These are phyloP conservation scores for Diplodus sargus DNA, from an alignment of 2,797 vertebrate genomes.

Conservation along the genomic window DNA sequence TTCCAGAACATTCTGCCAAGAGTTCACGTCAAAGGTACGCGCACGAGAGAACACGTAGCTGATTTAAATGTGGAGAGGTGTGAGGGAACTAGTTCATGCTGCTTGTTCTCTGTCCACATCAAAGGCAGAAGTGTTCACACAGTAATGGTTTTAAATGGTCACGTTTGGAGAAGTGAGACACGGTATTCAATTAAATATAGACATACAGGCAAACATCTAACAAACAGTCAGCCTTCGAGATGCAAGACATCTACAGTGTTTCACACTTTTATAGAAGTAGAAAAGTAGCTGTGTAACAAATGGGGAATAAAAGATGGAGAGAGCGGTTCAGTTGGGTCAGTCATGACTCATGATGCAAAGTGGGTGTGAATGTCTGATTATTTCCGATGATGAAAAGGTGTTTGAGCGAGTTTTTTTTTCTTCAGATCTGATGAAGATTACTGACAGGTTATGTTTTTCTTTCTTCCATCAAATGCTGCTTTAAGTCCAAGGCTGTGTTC, in stretches of 20 bases:
- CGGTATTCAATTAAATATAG: not conserved
- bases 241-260: not conserved
- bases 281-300: not conserved
- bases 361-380: not conserved
- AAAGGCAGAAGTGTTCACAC: not conserved
- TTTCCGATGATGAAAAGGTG: too few species aligned
- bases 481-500: not conserved
- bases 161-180: not conserved
- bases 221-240: too few species aligned
- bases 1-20: slow-evolving; percentile 98
- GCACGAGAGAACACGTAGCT: not conserved
- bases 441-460: too few species aligned
- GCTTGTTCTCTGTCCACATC: not conserved
- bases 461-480: not conserved
- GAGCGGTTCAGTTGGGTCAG: not conserved
- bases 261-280: too few species aligned
- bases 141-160: not conserved
- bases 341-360: not conserved
- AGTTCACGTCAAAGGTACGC: slow-evolving; percentile 96
- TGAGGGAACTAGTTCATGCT: not conserved
- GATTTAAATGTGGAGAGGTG: not conserved
- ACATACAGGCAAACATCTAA: not conserved
- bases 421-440: too few species aligned
- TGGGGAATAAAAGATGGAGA: not conserved
- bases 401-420: too few species aligned